Evolutionary conservation across 2,113 vertebrate genomes (phyloP), one percentile per base, ranked within the genome.

Genomic region (Ptyas mucosa): DNA sequence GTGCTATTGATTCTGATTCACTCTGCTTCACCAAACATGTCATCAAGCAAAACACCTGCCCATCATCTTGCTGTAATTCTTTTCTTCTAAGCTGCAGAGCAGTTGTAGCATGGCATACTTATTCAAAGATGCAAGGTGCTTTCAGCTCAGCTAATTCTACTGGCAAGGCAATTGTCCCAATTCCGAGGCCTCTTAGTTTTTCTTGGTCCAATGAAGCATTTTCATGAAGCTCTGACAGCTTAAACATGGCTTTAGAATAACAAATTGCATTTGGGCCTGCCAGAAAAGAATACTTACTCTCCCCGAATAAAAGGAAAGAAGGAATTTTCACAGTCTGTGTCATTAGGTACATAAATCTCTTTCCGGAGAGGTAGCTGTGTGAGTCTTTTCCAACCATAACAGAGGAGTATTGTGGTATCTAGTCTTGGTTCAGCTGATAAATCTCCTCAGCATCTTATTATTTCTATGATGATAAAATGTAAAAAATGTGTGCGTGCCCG

Each of bases 171-270:
- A 15, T 0, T 0, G 51, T 81, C 49, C 54, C 34, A 43, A 87
- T 88, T 26, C n/a, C 0, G 75, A 43, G 21, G 34, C 90, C 52
- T 55, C 43, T 91, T 87, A 49, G 29, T 52, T 87, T 92, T 92
- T 49, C n/a, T 92, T 64, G 57, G 51, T 54, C 39, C 90, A 91
- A 43, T 55, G 81, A 85, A 57, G 91, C 55, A 88, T 87, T 92
- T 92, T 92, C 85, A 92, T 87, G 29, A 52, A 34, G 26, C 26
- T n/a, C 34, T 91, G 55, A 26, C 55, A 64, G 85, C 43, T 64
- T 23, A 87, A 52, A 61, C 53, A 52, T 88, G 64, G 89, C 86
- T 94, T 93, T 91, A 58, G 92, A 81, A 75, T 55, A 90, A 49
- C 93, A 95, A 88, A 55, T 88, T 64, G 12, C 5, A 24, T 54